Base-by-base conservation (phyloP, 2,888 invertebrate genomes). In the Acrocera orbiculus region DNA sequence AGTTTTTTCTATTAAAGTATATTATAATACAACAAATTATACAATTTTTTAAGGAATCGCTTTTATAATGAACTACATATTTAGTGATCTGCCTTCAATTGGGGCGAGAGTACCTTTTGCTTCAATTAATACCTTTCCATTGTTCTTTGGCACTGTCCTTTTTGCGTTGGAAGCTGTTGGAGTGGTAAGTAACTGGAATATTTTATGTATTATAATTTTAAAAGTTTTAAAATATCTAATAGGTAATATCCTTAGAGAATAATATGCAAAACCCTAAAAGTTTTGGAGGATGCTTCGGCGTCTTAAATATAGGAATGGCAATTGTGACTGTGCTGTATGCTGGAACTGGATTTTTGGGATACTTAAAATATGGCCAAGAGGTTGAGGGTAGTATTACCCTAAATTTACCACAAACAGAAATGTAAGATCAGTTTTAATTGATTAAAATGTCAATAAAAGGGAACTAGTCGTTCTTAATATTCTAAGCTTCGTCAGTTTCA, bases 241-340 rank as follows among this genome's bases (percentile, higher is more conserved):
- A 92, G 90, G 80, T 90, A 25, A 73, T 92, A 30, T 85, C 90
- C 3, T 54, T 92, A 41, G 87, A 90, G 58, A 89, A 86, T 57
- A 82, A 82, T 50, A 89, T 92, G 87, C 73, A 75, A 50, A 76
- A 74, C 0, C 87, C 86, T 0, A 70, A 74, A 48, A 69, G 73
- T 30, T 87, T 90, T 56, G 73, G 74, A 4, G 75, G 77, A 3
- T 69, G 68, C 35, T 73, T 62, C 40, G 89, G 90, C 3, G 83
- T 86, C 3, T 63, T 90, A 4, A 87, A 86, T 51, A 62, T 76
- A 9, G 83, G 81, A 27, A 87, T 90, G 82, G 51, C 64, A 3
- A 62, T 81, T 40, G 82, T 87, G 16, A 73, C 78, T 9, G 44
- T 73, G 16, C 61, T 89, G 35, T 90, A 89, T 55, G 73, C 77